These are phyloP conservation scores for Dolichotis patagonum DNA, from an alignment of 2,113 vertebrate genomes.

Conservation along the genomic window DNA sequence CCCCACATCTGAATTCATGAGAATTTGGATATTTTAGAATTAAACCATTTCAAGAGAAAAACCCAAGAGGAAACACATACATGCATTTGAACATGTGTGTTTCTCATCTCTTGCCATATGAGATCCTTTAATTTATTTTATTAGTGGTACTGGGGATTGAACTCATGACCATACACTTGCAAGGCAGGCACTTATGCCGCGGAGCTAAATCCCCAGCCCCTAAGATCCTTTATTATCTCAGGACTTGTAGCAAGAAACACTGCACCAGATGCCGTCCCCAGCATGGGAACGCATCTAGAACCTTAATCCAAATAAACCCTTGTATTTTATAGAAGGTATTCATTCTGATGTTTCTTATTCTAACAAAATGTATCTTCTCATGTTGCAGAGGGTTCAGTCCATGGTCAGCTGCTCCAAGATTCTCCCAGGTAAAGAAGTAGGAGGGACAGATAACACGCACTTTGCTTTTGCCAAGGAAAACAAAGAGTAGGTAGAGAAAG, in stretches of 20 bases:
- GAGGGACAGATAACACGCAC: fast-evolving
- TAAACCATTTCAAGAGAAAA: neutral
- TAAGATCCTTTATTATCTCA: neutral
- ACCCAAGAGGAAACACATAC: neutral
- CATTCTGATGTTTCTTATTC: neutral
- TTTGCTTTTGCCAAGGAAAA: neutral
- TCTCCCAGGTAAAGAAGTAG: neutral
- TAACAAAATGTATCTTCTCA: neutral
- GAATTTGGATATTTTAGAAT: neutral
- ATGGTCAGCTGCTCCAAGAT: neutral
- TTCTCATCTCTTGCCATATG: neutral
- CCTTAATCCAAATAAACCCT: neutral
- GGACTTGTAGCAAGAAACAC: neutral
- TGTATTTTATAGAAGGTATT: neutral
- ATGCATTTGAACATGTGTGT: neutral
- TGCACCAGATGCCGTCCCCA: neutral
- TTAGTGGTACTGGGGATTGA: too few relatives aligned
- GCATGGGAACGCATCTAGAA: too few relatives aligned
- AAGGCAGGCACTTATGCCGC: too few relatives aligned
- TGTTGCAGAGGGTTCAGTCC: too few relatives aligned
- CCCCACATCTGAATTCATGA: neutral
- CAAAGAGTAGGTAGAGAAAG: neutral
- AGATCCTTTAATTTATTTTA: too few relatives aligned
- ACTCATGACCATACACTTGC: too few relatives aligned
- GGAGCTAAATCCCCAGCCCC: too few relatives aligned